Evolutionary conservation across 2,888 invertebrate species (phyloP).

Genomic region (Acleris holmiana): DNA sequence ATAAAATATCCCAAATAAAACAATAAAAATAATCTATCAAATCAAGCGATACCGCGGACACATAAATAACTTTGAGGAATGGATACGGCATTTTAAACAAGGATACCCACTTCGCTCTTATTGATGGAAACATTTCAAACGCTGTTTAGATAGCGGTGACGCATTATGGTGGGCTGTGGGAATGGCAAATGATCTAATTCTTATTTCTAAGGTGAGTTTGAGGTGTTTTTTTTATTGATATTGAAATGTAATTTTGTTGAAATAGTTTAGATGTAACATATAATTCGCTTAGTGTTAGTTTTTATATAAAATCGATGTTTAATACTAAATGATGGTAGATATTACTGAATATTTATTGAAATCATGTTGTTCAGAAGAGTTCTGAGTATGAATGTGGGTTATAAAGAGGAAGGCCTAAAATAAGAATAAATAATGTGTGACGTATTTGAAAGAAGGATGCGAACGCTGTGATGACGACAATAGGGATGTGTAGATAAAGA

Average conservation of each 20-base stretch:
- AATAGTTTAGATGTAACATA: no score
- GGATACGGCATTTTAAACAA: constrained; percentile 60
- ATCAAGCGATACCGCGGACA: constrained; percentile 27
- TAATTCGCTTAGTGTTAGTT: no score
- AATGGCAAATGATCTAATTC: constrained; percentile 40
- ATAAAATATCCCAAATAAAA: constrained; percentile 8
- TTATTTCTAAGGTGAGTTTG: not conserved
- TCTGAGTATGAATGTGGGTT: no score
- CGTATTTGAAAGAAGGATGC: no score
- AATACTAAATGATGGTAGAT: no score
- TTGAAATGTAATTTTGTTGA: not conserved
- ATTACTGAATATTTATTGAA: no score
- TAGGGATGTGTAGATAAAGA: no score
- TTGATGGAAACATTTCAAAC: constrained; percentile 83
- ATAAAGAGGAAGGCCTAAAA: no score
- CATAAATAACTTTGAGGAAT: constrained; percentile 55
- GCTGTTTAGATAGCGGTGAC: constrained; percentile 81
- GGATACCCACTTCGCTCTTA: constrained; percentile 75
- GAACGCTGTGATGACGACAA: no score
- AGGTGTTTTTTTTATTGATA: not conserved
- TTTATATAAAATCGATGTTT: no score
- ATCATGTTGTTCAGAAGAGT: no score
- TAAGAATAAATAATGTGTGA: no score
- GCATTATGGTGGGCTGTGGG: constrained; percentile 72
- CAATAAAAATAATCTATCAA: constrained; percentile 25